These are phyloP conservation scores for Rafetus swinhoei DNA, from an alignment of 2,113 vertebrate genomes.

Conservation along the genomic window DNA sequence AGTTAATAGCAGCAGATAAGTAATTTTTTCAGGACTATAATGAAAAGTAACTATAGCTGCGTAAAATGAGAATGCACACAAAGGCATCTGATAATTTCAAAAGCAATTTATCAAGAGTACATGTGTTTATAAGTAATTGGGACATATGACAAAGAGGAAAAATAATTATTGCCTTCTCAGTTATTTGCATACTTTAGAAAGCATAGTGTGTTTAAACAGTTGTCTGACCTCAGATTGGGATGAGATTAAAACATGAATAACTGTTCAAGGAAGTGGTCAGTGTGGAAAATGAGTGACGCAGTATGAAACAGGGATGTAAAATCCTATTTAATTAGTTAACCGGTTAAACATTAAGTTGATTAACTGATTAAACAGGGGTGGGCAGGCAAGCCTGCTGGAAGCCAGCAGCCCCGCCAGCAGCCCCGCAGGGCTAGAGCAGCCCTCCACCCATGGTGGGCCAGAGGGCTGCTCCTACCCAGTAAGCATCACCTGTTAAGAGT, in stretches of 20 bases:
- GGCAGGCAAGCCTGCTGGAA: too few relatives aligned
- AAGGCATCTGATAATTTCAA: neutral
- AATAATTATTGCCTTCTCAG: conserved; percentile 1
- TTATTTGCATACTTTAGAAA: neutral
- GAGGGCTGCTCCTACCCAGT: too few relatives aligned
- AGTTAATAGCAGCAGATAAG: conserved; percentile 5
- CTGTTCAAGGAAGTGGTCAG: neutral
- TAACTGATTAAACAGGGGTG: too few relatives aligned
- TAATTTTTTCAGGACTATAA: neutral
- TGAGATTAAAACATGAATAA: neutral
- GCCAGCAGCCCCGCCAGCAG: too few relatives aligned
- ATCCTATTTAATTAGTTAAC: too few relatives aligned
- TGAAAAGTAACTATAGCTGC: neutral
- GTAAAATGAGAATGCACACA: neutral
- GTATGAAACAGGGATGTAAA: neutral
- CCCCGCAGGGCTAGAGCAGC: too few relatives aligned
- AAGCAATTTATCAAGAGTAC: neutral
- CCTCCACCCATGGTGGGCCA: too few relatives aligned
- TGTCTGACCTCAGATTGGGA: neutral
- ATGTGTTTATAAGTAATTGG: too few relatives aligned
- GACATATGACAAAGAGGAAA: neutral
- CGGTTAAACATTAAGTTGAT: too few relatives aligned
- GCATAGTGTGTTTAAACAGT: neutral
- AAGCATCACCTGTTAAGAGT: too few relatives aligned
- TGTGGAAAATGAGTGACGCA: conserved; percentile 13